Evolutionary conservation across 1,140 invertebrate species (phyloP).

Genomic region (Phymorhynchus buccinoides): DNA sequence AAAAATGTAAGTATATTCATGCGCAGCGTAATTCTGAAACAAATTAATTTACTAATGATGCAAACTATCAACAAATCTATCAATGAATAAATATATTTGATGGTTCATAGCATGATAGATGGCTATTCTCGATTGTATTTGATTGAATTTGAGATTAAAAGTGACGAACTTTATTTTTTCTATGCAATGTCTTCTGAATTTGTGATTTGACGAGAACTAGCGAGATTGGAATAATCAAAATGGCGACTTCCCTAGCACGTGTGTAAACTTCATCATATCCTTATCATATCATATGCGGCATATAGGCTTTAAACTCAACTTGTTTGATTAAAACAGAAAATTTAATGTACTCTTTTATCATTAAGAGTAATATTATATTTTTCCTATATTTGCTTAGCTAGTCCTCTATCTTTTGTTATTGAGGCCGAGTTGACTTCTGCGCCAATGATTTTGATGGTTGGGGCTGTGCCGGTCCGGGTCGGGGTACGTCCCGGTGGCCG

Average conservation of each 20-base stretch:
- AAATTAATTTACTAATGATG: too few species aligned
- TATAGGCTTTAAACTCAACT: not conserved
- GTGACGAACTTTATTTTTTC: not conserved
- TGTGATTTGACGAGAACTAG: not conserved
- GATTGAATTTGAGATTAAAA: not conserved
- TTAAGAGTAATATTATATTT: too few species aligned
- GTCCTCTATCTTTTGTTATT: too few species aligned
- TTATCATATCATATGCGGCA: not conserved
- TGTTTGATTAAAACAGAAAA: not conserved
- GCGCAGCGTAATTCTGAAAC: not conserved
- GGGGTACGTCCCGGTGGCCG: too few species aligned
- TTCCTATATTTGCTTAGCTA: too few species aligned
- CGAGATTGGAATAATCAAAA: constrained; percentile 43
- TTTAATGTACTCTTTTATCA: not conserved
- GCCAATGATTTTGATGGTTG: too few species aligned
- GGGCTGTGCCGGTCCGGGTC: too few species aligned
- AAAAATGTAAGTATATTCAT: constrained; percentile 7
- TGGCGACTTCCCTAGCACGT: constrained; percentile 64
- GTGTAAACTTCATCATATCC: constrained; percentile 33
- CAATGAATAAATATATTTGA: too few species aligned
- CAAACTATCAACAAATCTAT: too few species aligned
- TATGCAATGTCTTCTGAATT: not conserved
- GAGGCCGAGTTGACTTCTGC: too few species aligned
- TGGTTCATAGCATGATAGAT: too few species aligned
- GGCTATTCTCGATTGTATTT: not conserved